These are phyloP conservation scores for Hystrix brachyura DNA, from an alignment of 2,113 vertebrate genomes.

Conservation along the genomic window DNA sequence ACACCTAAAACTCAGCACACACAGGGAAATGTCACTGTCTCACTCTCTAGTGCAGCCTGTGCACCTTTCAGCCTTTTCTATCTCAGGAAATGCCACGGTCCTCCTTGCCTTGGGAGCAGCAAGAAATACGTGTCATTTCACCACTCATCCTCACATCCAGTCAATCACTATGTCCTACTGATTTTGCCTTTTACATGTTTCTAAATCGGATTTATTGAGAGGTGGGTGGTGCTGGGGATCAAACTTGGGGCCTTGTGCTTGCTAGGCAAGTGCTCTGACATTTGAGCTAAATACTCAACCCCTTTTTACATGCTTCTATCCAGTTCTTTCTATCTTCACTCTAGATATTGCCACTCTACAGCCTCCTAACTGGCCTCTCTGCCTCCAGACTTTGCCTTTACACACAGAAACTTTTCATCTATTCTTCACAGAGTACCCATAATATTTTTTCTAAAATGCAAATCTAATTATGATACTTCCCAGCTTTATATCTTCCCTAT, in stretches of 20 bases:
- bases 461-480: not conserved
- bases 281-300: too few species aligned
- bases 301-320: not conserved
- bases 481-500: not conserved
- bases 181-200: not conserved
- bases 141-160: not conserved
- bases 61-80: not conserved
- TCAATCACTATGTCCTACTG: not conserved
- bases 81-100: not conserved
- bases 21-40: not conserved
- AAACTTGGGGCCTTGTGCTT: too few species aligned
- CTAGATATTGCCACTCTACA: not conserved
- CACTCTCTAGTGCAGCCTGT: not conserved
- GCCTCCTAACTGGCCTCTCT: not conserved
- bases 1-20: not conserved
- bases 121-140: not conserved
- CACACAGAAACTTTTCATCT: not conserved
- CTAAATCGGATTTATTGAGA: not conserved
- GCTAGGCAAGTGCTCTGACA: too few species aligned
- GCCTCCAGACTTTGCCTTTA: not conserved
- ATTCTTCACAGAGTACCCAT: not conserved
- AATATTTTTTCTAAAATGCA: not conserved
- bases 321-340: not conserved
- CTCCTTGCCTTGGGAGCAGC: not conserved
- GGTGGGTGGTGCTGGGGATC: too few species aligned